Base-by-base conservation (phyloP, 2,797 vertebrate genomes). In the Esox lucius region DNA sequence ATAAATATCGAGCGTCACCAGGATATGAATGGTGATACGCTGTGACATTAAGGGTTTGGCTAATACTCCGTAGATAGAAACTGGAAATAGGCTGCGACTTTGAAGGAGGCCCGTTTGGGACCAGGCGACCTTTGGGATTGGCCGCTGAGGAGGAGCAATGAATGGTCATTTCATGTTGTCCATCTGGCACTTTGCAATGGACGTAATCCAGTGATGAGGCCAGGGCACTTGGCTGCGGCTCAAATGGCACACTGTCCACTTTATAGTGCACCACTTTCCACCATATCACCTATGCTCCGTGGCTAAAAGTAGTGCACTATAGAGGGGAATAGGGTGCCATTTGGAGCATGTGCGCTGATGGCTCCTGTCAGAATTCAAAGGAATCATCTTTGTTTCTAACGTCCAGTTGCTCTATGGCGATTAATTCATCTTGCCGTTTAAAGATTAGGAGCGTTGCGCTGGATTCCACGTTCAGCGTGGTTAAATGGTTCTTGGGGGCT, bases 401-500 rank as follows among this genome's bases (percentile, higher is more conserved):
- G 22, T 82, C 68, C 24, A 65, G 80, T 79, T 77, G 73, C 79
- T 67, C 75, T 68, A 19, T 78, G 72, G 79, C 22, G 19, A 61
- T 81, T 89, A 84, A 94, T 94, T 90, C 91, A 90, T 86, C 87
- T 90, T 64, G 84, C 92, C 86, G 86, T 92, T 91, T 89, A 87
- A 90, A 88, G 94, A 93, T 90, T 79, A 86, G 61, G 65, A 62
- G 85, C 85, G 85, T 83, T 86, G 86, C 11, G 8, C 22, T 33
- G 76, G 81, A 80, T 78, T 81, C 86, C 78, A 84, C 72, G 82
- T 84, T 81, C 91, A 87, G 83, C 89, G 89, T 77, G 77, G 93
- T 94, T 93, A 94, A 96, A 95, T 94, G 93, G 90, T 87, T 93
- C 92, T 90, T 89, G 72, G 59, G 90, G 91, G 92, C 93, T 90